Evolutionary conservation across 2,113 vertebrate species (phyloP).

Genomic region (Falco punctatus): DNA sequence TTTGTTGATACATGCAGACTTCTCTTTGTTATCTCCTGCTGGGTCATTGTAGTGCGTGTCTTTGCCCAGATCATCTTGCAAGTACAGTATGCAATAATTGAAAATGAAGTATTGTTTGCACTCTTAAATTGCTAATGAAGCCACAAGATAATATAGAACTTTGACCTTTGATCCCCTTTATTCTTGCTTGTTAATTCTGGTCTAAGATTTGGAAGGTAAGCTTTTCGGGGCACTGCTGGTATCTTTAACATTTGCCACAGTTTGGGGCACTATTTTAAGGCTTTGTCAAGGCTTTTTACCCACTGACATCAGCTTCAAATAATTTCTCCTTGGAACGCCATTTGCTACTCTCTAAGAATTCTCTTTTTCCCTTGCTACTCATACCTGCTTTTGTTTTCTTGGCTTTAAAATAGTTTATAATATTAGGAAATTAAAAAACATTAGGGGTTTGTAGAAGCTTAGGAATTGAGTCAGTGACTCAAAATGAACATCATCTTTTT

Average conservation of each 20-base stretch:
- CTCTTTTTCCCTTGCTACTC: not conserved
- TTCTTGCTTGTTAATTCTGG: not conserved
- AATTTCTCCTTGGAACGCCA: not conserved
- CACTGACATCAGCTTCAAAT: not conserved
- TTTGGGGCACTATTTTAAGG: not conserved
- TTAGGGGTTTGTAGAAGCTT: not conserved
- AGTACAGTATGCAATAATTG: fast-evolving
- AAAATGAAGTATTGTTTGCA: not conserved
- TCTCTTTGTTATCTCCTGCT: not conserved
- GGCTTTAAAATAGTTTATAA: not conserved
- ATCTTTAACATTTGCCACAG: not conserved
- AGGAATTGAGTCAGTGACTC: not conserved
- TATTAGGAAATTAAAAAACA: not conserved
- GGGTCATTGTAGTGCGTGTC: not conserved
- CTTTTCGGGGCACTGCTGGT: not conserved
- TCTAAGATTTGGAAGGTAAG: not conserved
- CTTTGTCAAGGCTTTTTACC: not conserved
- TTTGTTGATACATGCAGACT: not conserved
- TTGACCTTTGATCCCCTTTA: not conserved
- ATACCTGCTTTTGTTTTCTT: not conserved
- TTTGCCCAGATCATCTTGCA: not conserved
- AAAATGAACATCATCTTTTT: not conserved
- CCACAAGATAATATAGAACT: not conserved
- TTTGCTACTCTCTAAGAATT: not conserved
- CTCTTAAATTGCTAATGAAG: not conserved